Evolutionary conservation across 2,888 invertebrate species (phyloP), one percentile per base, ranked within the genome.

Genomic region (Hyalella azteca): DNA sequence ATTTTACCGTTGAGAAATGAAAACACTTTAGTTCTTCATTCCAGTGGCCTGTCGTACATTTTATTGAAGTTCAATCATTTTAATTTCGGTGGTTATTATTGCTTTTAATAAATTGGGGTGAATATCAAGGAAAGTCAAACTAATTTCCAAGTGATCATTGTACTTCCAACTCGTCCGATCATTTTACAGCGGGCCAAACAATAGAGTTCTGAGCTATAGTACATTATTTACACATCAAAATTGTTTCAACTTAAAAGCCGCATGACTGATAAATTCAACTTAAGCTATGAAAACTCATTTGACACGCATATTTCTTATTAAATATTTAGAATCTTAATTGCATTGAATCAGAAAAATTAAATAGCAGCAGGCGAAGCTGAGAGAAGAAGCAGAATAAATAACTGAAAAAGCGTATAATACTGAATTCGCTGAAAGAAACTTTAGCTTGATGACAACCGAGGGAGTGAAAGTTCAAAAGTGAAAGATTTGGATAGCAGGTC

Each of bases 201-300:
- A 66, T 66, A 66, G 66, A 66, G 36, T 66, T 29, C 29, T 22
- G 19, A 22, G n/a, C 15, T 59, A 66, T 66, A 3, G 39, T 66
- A 66, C 66, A 66, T 36, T 66, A 66, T 66, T 66, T 66, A 66
- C 66, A 66, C 36, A 36, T 39, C 15, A 15, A 15, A 15, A 45
- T 15, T 45, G 19, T 29, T 66, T 32, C 36, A 36, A 39, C 66
- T 66, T 66, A 66, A n/a, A 66, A 66, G 66, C 66, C 19, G 66
- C 66, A 29, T 32, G 66, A 66, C 66, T 66, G 66, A 13, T 7
- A 9, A 54, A 26, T 22, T 54, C 22, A 26, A 54, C 54, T 54
- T 54, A 54, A 7, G 29, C 22, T 54, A 54, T 54, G 54, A 1
- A 22, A 54, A 54, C 5, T 54, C 22, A 54, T 54, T 54, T 54